Evolutionary conservation across 2,113 vertebrate species (phyloP).

Genomic region (Phrynosoma blainvillii): DNA sequence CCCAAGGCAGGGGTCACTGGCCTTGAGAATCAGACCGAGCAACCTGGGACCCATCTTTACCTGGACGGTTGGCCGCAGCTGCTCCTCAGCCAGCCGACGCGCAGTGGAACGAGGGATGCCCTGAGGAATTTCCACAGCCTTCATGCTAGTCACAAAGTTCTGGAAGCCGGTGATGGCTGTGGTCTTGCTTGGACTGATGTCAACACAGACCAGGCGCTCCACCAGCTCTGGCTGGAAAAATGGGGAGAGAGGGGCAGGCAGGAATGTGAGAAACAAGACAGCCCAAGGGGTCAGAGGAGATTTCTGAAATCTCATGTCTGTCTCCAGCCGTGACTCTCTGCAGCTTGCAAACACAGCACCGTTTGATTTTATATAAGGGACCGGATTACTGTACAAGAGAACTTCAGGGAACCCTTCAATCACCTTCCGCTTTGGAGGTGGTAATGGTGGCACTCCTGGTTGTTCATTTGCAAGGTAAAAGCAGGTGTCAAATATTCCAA

Average conservation of each 20-base stretch:
- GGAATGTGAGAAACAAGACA: constrained; percentile 2
- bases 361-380: too few species aligned
- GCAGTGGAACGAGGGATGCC: constrained; percentile 85
- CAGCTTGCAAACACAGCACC: too few species aligned
- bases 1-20: too few species aligned
- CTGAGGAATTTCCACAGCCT: constrained; percentile 77
- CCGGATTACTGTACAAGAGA: too few species aligned
- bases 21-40: too few species aligned
- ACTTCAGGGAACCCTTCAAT: too few species aligned
- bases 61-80: constrained; percentile 82
- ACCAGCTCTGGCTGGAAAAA: constrained; percentile 85
- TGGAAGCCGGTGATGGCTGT: constrained; percentile 71
- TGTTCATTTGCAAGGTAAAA: too few species aligned
- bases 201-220: constrained; percentile 88
- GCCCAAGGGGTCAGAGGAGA: background rate
- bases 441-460: too few species aligned
- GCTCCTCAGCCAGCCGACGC: constrained; percentile 86
- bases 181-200: constrained; percentile 83
- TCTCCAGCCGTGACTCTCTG: too few species aligned
- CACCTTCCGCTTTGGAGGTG: too few species aligned
- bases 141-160: constrained; percentile 87
- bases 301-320: too few species aligned
- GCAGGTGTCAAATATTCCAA: too few species aligned
- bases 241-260: background rate
- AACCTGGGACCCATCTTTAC: constrained; percentile 64